These are phyloP conservation scores for Pectinophora gossypiella DNA, from an alignment of 1,140 invertebrate species.

Conservation along the genomic window DNA sequence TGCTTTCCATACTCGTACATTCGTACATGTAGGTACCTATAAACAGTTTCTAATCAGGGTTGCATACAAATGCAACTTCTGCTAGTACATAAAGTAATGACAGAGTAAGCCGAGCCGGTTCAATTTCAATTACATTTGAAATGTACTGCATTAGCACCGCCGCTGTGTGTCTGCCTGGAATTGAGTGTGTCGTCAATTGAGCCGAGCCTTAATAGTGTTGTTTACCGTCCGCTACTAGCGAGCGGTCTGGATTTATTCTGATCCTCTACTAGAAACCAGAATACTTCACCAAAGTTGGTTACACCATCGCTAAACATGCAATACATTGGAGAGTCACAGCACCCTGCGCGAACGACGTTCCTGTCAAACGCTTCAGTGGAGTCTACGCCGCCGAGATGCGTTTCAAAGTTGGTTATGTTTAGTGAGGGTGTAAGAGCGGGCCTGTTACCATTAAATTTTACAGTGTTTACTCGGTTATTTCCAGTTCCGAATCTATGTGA, in stretches of 20 bases:
- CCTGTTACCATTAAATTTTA: constrained; percentile 5
- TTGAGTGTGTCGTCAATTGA: not conserved
- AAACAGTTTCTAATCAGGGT: too few species aligned
- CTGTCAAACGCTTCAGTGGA: not conserved
- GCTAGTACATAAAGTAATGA: too few species aligned
- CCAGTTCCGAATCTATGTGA: constrained; percentile 4
- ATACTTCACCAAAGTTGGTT: not conserved
- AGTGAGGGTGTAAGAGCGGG: not conserved
- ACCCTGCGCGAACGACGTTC: not conserved
- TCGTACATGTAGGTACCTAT: too few species aligned
- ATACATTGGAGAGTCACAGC: not conserved
- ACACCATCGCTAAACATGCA: not conserved
- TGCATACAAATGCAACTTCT: too few species aligned
- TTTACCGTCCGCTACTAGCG: not conserved
- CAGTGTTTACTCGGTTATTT: constrained; percentile 2
- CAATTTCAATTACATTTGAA: too few species aligned
- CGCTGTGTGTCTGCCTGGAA: too few species aligned
- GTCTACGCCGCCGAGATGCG: not conserved
- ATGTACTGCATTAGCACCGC: too few species aligned
- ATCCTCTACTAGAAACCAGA: not conserved
- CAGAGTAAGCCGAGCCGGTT: too few species aligned
- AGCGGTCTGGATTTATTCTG: not conserved
- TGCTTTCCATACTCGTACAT: too few species aligned
- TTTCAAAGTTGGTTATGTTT: not conserved
- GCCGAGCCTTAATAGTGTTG: not conserved